A percentile compares a stretch with the other conserved stretches of the same genome.
Evolutionary conservation across 2,797 vertebrate species (phyloP).

Genomic region (Tiaroga cobitis): DNA sequence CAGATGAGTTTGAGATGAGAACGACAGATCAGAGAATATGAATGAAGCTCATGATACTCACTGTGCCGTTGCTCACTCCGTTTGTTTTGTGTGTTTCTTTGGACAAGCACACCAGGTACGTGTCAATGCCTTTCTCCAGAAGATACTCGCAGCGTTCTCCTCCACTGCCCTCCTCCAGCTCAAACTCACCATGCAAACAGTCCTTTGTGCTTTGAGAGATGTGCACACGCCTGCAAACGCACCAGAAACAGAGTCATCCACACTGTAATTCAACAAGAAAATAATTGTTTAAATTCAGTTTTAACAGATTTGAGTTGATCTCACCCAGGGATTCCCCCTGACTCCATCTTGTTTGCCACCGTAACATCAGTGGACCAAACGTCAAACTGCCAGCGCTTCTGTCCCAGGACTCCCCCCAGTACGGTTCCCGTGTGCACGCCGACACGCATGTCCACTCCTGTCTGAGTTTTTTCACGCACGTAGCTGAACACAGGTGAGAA

Average conservation of each 20-base stretch:
- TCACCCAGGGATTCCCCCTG: slow-evolving; percentile 91
- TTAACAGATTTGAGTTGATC: slow-evolving; percentile 7
- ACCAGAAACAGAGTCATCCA: background rate
- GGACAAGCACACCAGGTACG: slow-evolving; percentile 85
- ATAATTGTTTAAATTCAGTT: background rate
- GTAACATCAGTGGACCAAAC: slow-evolving; percentile 98
- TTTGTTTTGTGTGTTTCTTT: slow-evolving; percentile 69
- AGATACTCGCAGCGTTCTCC: slow-evolving; percentile 91
- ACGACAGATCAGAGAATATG: background rate
- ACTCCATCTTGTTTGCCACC: slow-evolving; percentile 97
- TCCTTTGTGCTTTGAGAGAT: slow-evolving; percentile 93
- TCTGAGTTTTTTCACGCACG: slow-evolving; percentile 92
- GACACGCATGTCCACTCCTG: slow-evolving; percentile 94
- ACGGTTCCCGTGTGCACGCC: slow-evolving; percentile 93
- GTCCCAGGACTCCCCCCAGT: slow-evolving; percentile 91
- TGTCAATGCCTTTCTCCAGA: slow-evolving; percentile 91
- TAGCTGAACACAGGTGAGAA: slow-evolving; percentile 75
- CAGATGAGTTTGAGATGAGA: background rate
- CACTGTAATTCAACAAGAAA: background rate
- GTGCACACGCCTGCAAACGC: slow-evolving; percentile 85
- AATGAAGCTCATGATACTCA: slow-evolving; percentile 69
- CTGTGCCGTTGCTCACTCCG: slow-evolving; percentile 75
- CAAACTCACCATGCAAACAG: slow-evolving; percentile 90
- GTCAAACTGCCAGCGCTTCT: slow-evolving; percentile 97
- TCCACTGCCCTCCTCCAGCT: slow-evolving; percentile 87